A percentile compares a stretch with the other conserved stretches of the same genome.
These are phyloP conservation scores for Halichoerus grypus DNA, from an alignment of 2,113 vertebrate genomes.

Conservation along the genomic window DNA sequence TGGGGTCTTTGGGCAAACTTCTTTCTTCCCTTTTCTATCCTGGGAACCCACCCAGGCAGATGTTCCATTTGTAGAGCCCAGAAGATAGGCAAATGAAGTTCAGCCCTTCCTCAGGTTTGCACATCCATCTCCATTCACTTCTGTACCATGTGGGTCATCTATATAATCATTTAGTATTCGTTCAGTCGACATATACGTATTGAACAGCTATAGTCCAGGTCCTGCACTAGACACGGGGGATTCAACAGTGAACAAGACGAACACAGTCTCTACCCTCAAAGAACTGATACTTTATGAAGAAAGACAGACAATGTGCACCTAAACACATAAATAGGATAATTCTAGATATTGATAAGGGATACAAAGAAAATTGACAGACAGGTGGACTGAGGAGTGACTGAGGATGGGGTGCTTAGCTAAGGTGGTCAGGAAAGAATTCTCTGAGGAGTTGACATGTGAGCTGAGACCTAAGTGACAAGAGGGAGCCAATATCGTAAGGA, in stretches of 20 bases:
- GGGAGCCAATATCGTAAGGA: not conserved
- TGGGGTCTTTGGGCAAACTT: not conserved
- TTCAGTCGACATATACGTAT: not conserved
- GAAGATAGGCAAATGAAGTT: not conserved
- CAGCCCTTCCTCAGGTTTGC: not conserved
- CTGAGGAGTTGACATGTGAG: not conserved
- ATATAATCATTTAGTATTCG: not conserved
- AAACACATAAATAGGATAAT: not conserved
- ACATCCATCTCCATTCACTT: not conserved
- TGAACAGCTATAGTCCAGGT: not conserved
- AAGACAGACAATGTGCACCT: not conserved
- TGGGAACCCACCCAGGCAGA: not conserved
- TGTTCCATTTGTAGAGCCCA: not conserved
- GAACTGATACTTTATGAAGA: slow-evolving; percentile 46
- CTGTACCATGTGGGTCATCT: not conserved
- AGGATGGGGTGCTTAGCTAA: not conserved
- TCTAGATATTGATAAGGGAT: not conserved
- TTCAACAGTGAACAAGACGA: not conserved
- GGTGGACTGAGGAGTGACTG: not conserved
- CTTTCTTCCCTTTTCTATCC: not conserved
- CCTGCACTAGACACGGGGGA: not conserved
- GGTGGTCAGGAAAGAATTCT: not conserved
- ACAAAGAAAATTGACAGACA: not conserved
- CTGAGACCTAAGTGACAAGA: not conserved
- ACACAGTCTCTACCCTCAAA: not conserved